phyloP scores from a whole-genome alignment of 64 coral and sea anemone genomes.

The Cladopsammia gracilis region DNA sequence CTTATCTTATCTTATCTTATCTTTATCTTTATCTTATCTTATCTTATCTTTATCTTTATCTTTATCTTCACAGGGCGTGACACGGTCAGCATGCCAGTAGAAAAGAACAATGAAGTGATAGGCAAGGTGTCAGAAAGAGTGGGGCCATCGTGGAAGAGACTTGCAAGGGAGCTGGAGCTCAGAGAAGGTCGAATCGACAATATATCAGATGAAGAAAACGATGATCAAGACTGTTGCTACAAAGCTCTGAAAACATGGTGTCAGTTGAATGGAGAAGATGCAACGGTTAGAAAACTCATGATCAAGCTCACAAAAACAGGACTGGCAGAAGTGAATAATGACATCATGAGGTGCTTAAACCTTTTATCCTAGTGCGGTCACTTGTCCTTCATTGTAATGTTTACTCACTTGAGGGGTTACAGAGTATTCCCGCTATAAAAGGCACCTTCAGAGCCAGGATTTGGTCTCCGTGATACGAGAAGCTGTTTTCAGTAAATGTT shows the following conservation, averaged over 20 bases:
- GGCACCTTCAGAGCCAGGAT: too few species aligned
- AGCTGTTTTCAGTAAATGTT: too few species aligned
- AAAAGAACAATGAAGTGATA: background rate
- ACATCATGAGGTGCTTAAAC: background rate
- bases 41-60: background rate
- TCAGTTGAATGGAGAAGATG: background rate
- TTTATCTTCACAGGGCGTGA: background rate
- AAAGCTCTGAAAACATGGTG: background rate
- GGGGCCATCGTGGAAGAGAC: background rate
- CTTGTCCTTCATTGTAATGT: too few species aligned
- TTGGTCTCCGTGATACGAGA: too few species aligned
- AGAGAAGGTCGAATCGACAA: background rate
- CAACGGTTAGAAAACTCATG: conserved; percentile 16
- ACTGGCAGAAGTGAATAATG: background rate
- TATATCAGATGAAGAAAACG: background rate
- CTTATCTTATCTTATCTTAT: too few species aligned
- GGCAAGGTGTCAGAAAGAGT: background rate
- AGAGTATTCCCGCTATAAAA: too few species aligned
- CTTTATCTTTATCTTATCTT: too few species aligned
- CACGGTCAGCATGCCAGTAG: background rate
- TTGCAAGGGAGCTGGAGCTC: background rate
- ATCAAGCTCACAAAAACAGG: background rate
- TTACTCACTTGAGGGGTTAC: too few species aligned
- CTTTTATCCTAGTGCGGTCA: background rate
- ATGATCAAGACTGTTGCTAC: background rate